Base-by-base conservation (phyloP, 2,888 invertebrate genomes). In the Bimastos eiseni region DNA sequence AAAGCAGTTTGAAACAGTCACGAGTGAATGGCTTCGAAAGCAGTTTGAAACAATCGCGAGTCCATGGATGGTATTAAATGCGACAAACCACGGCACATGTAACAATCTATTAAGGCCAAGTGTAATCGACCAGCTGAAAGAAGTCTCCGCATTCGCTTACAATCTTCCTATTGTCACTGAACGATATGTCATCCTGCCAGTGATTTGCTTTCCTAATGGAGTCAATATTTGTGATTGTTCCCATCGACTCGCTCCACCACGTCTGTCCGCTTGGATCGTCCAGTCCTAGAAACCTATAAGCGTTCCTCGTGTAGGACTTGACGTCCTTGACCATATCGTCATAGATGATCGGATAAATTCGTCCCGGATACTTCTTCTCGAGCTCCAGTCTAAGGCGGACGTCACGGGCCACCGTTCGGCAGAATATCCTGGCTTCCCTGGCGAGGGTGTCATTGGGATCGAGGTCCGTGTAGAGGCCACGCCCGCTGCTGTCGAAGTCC, bases 341-440 rank as follows among this genome's bases (percentile, higher is more conserved):
- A 89, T 91, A 91, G 2, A 91, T 36, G 24, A 91, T 88, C 21
- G 37, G 36, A 38, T 83, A 41, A 17, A 91, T 91, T 24, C 70
- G 13, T 13, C 91, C 89, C 21, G 90, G 88, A 33, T 70, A 91
- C 83, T 41, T 88, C 36, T 70, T 34, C 41, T 90, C 91, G 33
- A 91, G 83, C 24, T 70, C 55, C 44, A 83, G 15, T 17, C 91
- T 36, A 3, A 89, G 38, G 24, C 88, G 86, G 33, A 91, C 70
- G 38, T 91, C 91, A 2, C 89, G 37, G 15, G 90, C 88, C 6
- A 91, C 89, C 30, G 55, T 90, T 15, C 90, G 88, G 38, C 91
- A 91, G 83, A 88, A 90, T 38, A 91, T 44, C 90, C 36, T 88
- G 0, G 91, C 91, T 44, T 91, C 91, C 33, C 83, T 30, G n/a